A percentile compares a stretch with the other conserved stretches of the same genome.
These are phyloP conservation scores for Stegodyphus dumicola DNA, from an alignment of 1,140 invertebrate species.

Conservation along the genomic window DNA sequence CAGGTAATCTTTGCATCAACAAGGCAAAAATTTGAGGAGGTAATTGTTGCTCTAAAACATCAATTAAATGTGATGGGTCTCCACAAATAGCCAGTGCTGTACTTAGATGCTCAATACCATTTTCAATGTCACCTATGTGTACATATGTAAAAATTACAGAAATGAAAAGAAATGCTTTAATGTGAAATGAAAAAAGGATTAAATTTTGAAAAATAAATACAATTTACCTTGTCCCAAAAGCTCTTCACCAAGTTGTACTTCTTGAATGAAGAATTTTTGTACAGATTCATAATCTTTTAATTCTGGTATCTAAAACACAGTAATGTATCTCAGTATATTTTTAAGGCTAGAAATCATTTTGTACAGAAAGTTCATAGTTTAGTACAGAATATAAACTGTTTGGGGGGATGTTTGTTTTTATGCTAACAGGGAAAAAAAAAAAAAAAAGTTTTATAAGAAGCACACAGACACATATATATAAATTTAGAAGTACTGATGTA, in stretches of 20 bases:
- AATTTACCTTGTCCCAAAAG: slow-evolving; percentile 77
- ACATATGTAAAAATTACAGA: not conserved
- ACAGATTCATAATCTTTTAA: slow-evolving; percentile 91
- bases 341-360: no score
- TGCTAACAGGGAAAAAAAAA: no score
- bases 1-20: slow-evolving; percentile 84
- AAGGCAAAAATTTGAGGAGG: slow-evolving; percentile 91
- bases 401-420: no score
- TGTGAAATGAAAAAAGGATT: not conserved
- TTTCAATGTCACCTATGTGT: slow-evolving; percentile 79
- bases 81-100: slow-evolving; percentile 96
- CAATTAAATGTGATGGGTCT: slow-evolving; percentile 91
- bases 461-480: no score
- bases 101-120: slow-evolving; percentile 91
- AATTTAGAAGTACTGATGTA: no score
- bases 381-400: no score
- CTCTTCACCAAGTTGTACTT: slow-evolving; percentile 87
- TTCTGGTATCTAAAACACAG: slow-evolving; percentile 74
- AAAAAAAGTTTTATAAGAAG: no score
- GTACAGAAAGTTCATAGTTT: no score
- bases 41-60: slow-evolving; percentile 92
- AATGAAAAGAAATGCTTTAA: not conserved
- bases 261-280: slow-evolving; percentile 90
- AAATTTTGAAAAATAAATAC: not conserved
- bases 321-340: no score